Percentiles rank a stretch among this genome's conserved stretches.
phyloP scores from a whole-genome alignment of 2,888 invertebrate species.

The Nomada fucata region DNA sequence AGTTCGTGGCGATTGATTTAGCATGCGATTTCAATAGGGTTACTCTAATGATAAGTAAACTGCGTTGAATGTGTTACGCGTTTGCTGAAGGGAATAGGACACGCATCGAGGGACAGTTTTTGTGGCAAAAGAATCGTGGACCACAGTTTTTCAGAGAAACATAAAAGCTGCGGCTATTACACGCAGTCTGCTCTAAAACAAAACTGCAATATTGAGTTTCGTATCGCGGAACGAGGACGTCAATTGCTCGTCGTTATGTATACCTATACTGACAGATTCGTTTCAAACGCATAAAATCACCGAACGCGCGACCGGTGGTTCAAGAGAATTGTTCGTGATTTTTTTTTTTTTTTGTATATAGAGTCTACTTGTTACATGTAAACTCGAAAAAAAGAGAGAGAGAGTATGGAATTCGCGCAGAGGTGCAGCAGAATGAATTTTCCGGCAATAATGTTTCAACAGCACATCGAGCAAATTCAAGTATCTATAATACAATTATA shows the following conservation, averaged over 20 bases:
- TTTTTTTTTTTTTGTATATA: too few species aligned
- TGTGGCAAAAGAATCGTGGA: too few species aligned
- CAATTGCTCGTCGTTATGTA: not conserved
- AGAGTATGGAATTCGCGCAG: too few species aligned
- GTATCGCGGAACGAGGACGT: not conserved
- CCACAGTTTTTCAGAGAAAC: too few species aligned
- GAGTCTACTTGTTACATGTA: not conserved
- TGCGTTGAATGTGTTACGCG: constrained; percentile 15
- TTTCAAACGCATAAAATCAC: not conserved
- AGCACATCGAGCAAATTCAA: not conserved
- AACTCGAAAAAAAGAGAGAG: not conserved
- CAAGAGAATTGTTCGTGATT: not conserved
- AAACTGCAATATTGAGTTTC: constrained; percentile 7
- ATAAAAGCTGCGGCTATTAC: not conserved
- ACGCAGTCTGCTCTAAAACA: not conserved
- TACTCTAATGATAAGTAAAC: not conserved
- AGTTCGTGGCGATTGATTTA: not conserved
- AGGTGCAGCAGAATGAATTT: not conserved
- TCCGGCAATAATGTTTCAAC: not conserved
- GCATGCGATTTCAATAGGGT: not conserved
- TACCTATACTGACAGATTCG: not conserved
- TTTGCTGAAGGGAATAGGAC: not conserved
- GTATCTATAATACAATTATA: not conserved
- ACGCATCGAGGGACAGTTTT: not conserved
- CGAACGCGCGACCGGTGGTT: not conserved